Evolutionary conservation across 2,888 invertebrate genomes (phyloP).

Genomic region (Panorpa germanica): DNA sequence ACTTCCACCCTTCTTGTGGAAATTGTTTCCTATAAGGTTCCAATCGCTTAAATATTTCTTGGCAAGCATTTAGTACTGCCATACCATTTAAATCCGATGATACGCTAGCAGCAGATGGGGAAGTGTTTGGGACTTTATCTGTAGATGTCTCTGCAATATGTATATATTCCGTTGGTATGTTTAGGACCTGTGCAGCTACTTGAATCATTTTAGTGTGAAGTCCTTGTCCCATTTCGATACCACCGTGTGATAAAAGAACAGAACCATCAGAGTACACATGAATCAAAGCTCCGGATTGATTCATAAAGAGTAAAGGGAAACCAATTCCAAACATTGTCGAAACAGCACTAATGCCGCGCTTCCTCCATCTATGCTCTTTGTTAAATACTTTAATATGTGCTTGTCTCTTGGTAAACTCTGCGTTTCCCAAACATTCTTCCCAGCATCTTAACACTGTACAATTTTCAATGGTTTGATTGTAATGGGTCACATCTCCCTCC

Average conservation of each 20-base stretch:
- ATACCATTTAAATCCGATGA: slow-evolving; percentile 69
- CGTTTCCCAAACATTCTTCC: slow-evolving; percentile 25
- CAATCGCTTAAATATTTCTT: slow-evolving; percentile 41
- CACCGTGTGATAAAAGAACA: slow-evolving; percentile 60
- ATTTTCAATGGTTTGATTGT: slow-evolving; percentile 27
- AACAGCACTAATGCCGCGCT: slow-evolving; percentile 51
- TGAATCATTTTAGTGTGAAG: slow-evolving; percentile 80
- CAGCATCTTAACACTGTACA: slow-evolving; percentile 32
- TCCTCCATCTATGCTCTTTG: slow-evolving; percentile 44
- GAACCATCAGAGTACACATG: slow-evolving; percentile 63
- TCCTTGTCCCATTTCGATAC: slow-evolving; percentile 85
- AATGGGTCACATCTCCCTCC: slow-evolving; percentile 33
- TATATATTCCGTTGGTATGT: slow-evolving; percentile 39
- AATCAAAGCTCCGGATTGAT: slow-evolving; percentile 63
- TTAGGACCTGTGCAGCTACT: slow-evolving; percentile 48
- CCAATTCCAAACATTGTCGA: slow-evolving; percentile 64
- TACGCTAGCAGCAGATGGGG: slow-evolving; percentile 59
- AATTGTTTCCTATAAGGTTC: slow-evolving; percentile 43
- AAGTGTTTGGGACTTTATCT: slow-evolving; percentile 67
- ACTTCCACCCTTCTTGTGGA: slow-evolving; percentile 54
- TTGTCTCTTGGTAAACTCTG: slow-evolving; percentile 22
- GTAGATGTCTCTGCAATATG: slow-evolving; percentile 57
- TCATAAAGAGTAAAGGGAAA: slow-evolving; percentile 41
- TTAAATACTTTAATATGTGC: slow-evolving; percentile 14
- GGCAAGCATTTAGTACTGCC: slow-evolving; percentile 60